A percentile compares a stretch with the other conserved stretches of the same genome.
Conservation (phyloP, 2,888 invertebrate genomes). For the Nymphalis polychloros region DNA sequence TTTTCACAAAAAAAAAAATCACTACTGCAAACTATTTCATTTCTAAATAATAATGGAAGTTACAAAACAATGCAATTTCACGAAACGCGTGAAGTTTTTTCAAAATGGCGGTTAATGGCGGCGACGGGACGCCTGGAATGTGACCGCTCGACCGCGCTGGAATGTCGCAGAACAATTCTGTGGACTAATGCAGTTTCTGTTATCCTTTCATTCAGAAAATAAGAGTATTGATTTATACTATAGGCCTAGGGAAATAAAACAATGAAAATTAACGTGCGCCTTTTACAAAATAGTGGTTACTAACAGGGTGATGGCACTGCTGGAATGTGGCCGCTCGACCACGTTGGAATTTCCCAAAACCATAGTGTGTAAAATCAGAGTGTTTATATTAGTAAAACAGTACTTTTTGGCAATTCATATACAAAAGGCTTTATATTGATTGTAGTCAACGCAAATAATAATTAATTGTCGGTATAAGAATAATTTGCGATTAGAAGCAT, state of each 20-base stretch:
- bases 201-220: background rate
- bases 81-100: conserved; percentile 37
- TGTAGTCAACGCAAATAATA: too few relatives aligned
- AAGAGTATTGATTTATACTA: background rate
- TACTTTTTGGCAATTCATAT: background rate
- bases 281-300: background rate
- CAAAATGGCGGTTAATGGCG: conserved; percentile 45
- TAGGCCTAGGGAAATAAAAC: background rate
- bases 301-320: background rate
- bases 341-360: background rate
- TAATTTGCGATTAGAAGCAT: too few relatives aligned
- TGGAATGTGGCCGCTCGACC: conserved; percentile 3
- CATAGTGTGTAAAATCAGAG: background rate
- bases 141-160: conserved; percentile 38
- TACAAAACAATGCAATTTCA: conserved; percentile 28
- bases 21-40: background rate
- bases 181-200: conserved; percentile 18
- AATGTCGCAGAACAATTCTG: conserved; percentile 33
- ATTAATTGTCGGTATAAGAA: too few relatives aligned
- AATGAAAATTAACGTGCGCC: background rate
- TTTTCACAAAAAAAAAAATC: too few relatives aligned
- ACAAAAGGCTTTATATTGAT: too few relatives aligned
- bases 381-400: background rate
- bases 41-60: conserved; percentile 2
- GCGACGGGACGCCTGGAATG: conserved; percentile 53